Base-by-base conservation (phyloP, 2,888 invertebrate species). In the Acrobeloides nanus region DNA sequence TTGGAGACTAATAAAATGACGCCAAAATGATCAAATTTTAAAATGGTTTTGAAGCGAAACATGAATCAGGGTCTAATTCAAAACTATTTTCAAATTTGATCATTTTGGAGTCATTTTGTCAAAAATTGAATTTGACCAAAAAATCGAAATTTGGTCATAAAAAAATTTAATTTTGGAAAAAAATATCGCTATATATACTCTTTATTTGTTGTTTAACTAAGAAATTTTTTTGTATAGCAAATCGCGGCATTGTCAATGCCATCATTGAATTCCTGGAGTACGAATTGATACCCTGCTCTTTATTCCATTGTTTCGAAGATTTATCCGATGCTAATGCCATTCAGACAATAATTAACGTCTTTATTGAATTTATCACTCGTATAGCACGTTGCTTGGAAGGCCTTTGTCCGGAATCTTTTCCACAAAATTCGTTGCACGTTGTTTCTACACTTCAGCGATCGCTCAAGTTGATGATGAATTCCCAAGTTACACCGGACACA, bases 381-480 rank as follows among this genome's bases (percentile, higher is more conserved):
- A 27, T 33, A 23, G 23, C 50, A 7, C 32, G 32, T 20, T 20
- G 38, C 25, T 37, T 50, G 37, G 50, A 50, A 38, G 15, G 42
- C 12, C 24, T 50, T 21, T 38, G 51, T 6, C 51, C 51, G 35
- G 35, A 29, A 12, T 24, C 23, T 3, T 50, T 50, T n/a, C 50
- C 50, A 4, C 27, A 52, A 23, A 52, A 45, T 21, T 48, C 50
- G 8, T 38, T 50, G 3, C 23, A 41, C 31, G 48, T 50, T 39
- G 46, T 49, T 10, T 23, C 24, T 12, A 51, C 50, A 7, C 51
- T 50, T 26, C n/a, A 52, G 27, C 49, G 50, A 8, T 46, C 38
- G 18, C 34, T 50, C 8, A 20, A 6, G 10, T 33, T 37, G 38
- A 21, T 50, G 20, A 37, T 33, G 26, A 21, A 31, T 5, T 38